These are phyloP conservation scores for Ormia ochracea DNA, from an alignment of 2,888 invertebrate species.

Conservation along the genomic window DNA sequence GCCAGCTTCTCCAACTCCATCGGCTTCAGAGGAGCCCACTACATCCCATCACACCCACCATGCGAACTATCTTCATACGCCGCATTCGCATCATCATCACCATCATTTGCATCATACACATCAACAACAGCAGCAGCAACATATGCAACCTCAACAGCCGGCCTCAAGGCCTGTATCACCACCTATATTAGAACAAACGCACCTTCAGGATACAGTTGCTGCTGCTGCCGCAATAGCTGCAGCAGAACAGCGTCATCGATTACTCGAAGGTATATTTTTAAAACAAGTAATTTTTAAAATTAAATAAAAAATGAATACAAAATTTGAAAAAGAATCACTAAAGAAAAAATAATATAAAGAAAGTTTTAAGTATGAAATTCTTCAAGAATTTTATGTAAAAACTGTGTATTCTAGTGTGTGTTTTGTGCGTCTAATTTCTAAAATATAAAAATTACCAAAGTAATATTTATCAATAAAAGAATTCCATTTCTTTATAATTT, in stretches of 20 bases:
- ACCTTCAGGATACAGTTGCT: conserved; percentile 68
- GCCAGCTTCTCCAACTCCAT: conserved; percentile 73
- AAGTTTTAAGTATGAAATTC: conserved; percentile 41
- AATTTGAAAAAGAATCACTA: conserved; percentile 46
- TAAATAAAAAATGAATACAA: conserved; percentile 55
- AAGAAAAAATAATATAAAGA: conserved; percentile 62
- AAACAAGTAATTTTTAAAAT: conserved; percentile 60
- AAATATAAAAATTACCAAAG: conserved; percentile 31
- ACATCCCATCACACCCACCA: conserved; percentile 64
- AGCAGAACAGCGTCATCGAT: conserved; percentile 76
- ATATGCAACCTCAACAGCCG: conserved; percentile 63
- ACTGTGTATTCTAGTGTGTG: conserved; percentile 60
- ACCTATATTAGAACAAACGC: conserved; percentile 64
- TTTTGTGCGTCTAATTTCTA: conserved; percentile 57
- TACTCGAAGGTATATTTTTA: conserved; percentile 76
- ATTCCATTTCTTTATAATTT: conserved; percentile 31
- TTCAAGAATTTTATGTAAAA: conserved; percentile 29
- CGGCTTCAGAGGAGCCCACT: conserved; percentile 69
- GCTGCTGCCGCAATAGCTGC: conserved; percentile 70
- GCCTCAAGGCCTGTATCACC: conserved; percentile 63
- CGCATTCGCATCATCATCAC: conserved; percentile 64
- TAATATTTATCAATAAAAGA: conserved; percentile 22
- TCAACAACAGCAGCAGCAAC: conserved; percentile 66
- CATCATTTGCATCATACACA: conserved; percentile 63
- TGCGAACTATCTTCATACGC: conserved; percentile 64